A percentile compares a stretch with the other conserved stretches of the same genome.
Evolutionary conservation across 53 echinoderm and acorn worm species (phyloP).

Genomic region (Antedon mediterranea): DNA sequence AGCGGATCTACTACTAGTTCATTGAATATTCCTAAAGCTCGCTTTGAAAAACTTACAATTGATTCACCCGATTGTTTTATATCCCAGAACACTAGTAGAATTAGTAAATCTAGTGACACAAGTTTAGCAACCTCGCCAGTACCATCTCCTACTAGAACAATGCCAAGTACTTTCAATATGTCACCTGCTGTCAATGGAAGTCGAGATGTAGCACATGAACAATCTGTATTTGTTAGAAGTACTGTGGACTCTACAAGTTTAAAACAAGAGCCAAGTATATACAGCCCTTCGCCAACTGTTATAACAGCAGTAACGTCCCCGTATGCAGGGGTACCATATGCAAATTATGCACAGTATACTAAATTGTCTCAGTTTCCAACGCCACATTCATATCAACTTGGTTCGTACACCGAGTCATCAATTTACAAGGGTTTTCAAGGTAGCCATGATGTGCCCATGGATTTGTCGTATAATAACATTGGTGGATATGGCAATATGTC

Average conservation of each 20-base stretch:
- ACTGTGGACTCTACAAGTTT: background rate
- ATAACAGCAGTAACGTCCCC: conserved; percentile 54
- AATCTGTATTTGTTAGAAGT: background rate
- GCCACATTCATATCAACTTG: conserved; percentile 58
- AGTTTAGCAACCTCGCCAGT: background rate
- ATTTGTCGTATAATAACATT: conserved; percentile 72
- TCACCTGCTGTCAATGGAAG: background rate
- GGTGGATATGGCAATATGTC: conserved; percentile 42
- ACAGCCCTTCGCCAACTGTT: conserved; percentile 43
- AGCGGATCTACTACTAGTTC: background rate
- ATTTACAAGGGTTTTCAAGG: conserved; percentile 67
- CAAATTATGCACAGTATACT: conserved; percentile 62
- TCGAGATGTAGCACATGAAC: background rate
- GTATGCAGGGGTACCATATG: conserved; percentile 58
- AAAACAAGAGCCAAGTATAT: conserved; percentile 12
- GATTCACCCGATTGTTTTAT: conserved; percentile 24
- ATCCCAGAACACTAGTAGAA: conserved; percentile 15
- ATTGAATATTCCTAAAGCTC: background rate
- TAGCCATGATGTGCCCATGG: conserved; percentile 82
- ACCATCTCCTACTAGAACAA: background rate
- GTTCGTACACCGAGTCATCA: conserved; percentile 34
- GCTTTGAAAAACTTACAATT: background rate
- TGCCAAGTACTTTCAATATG: background rate
- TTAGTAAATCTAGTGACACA: background rate
- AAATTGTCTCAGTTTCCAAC: conserved; percentile 66